Conservation (phyloP, 2,113 vertebrate species). For the Halichoeres trimaculatus region DNA sequence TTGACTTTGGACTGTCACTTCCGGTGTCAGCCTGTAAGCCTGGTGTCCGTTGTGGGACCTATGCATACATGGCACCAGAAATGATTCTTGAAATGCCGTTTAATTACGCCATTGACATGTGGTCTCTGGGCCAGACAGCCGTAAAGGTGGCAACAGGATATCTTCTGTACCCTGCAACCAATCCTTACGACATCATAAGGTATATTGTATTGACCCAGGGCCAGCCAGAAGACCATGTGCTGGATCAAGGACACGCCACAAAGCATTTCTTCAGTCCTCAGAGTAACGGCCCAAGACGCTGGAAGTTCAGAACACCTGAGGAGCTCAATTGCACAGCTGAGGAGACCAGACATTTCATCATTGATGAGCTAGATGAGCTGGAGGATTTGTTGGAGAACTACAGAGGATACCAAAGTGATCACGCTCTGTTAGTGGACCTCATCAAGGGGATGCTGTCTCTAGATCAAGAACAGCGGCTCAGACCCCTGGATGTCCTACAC, state of each 20-base stretch:
- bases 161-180: neutral
- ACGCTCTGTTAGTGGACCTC: neutral
- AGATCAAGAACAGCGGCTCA: neutral
- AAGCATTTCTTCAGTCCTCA: neutral
- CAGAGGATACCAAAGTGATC: neutral
- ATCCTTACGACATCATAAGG: neutral
- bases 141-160: neutral
- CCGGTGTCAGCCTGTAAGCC: neutral
- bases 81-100: neutral
- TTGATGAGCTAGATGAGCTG: neutral
- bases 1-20: constrained; percentile 16
- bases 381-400: neutral
- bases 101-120: constrained; percentile 22
- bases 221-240: constrained; percentile 22
- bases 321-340: neutral
- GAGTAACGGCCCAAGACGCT: neutral
- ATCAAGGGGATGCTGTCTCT: constrained; percentile 13
- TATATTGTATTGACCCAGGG: constrained; percentile 19
- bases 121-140: constrained; percentile 6
- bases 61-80: constrained; percentile 16
- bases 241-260: neutral
- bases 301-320: neutral
- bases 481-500: neutral
- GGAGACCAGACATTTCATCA: too few relatives aligned
- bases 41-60: constrained; percentile 3